phyloP scores from a whole-genome alignment of 2,888 invertebrate genomes.

The Cinara cedri region DNA sequence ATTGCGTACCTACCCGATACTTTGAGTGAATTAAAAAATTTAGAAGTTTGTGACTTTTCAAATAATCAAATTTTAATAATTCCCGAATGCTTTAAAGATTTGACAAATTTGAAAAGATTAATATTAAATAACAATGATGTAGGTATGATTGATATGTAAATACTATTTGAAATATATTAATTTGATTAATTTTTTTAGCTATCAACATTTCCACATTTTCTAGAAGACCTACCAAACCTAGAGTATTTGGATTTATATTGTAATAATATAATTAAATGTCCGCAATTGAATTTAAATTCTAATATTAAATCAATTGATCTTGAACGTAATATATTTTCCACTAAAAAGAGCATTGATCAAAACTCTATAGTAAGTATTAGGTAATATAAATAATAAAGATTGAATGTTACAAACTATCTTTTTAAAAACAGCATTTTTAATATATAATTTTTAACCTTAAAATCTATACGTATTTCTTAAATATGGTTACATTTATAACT shows the following conservation, averaged over 20 bases:
- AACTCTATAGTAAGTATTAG: constrained; percentile 15
- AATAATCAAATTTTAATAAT: constrained; percentile 36
- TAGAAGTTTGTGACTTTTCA: constrained; percentile 43
- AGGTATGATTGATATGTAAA: constrained; percentile 4
- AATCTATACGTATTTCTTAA: too few species aligned
- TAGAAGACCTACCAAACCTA: constrained; percentile 17
- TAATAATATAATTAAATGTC: constrained; percentile 9
- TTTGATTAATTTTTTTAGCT: constrained; percentile 20
- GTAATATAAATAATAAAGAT: neutral
- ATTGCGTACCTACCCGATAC: constrained; percentile 22
- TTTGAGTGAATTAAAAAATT: constrained; percentile 24
- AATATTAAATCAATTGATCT: constrained; percentile 37
- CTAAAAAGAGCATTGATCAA: neutral
- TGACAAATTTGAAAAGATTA: constrained; percentile 34
- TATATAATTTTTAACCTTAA: neutral
- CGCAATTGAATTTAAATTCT: constrained; percentile 2
- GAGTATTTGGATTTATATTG: constrained; percentile 38
- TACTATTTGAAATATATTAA: neutral
- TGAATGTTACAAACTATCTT: neutral
- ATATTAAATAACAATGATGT: constrained; percentile 34
- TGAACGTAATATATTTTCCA: constrained; percentile 40
- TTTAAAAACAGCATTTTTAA: neutral
- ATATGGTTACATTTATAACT: too few species aligned
- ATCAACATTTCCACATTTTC: constrained; percentile 27
- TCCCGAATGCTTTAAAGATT: constrained; percentile 48